Evolutionary conservation across 2,113 vertebrate species (phyloP).

Genomic region (Perca flavescens): DNA sequence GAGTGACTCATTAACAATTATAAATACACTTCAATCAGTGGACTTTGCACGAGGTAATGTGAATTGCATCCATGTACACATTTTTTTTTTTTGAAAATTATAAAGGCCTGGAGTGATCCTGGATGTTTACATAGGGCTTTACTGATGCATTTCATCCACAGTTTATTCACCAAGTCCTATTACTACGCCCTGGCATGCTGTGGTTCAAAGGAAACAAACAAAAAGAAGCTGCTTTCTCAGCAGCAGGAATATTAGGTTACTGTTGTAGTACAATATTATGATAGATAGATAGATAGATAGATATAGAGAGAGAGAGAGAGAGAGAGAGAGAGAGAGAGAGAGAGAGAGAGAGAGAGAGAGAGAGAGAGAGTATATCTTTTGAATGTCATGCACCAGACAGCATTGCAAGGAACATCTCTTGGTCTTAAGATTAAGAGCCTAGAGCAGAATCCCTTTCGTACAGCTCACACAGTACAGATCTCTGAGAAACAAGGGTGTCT

Average conservation of each 20-base stretch:
- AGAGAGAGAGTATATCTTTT: conserved; percentile 54
- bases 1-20: conserved; percentile 1
- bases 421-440: conserved; percentile 66
- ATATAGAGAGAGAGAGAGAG: too few species aligned
- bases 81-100: background rate
- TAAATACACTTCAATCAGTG: background rate
- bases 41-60: background rate
- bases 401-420: conserved; percentile 68
- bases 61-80: conserved; percentile 7
- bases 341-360: conserved; percentile 3
- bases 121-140: conserved; percentile 53
- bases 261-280: conserved; percentile 42
- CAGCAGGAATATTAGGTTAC: conserved; percentile 43
- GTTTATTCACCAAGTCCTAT: conserved; percentile 59
- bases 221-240: conserved; percentile 39
- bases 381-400: conserved; percentile 63
- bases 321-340: conserved; percentile 16
- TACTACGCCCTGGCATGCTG: conserved; percentile 55
- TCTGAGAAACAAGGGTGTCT: conserved; percentile 73
- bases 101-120: conserved; percentile 19
- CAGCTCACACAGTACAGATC: conserved; percentile 67
- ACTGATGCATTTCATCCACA: conserved; percentile 56
- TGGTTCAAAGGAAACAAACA: conserved; percentile 65
- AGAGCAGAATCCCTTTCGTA: conserved; percentile 63
- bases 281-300: conserved; percentile 35